A percentile compares a stretch with the other conserved stretches of the same genome.
These are phyloP conservation scores for Hippocampus guttulatus DNA, from an alignment of 2,113 vertebrate genomes.

Conservation along the genomic window DNA sequence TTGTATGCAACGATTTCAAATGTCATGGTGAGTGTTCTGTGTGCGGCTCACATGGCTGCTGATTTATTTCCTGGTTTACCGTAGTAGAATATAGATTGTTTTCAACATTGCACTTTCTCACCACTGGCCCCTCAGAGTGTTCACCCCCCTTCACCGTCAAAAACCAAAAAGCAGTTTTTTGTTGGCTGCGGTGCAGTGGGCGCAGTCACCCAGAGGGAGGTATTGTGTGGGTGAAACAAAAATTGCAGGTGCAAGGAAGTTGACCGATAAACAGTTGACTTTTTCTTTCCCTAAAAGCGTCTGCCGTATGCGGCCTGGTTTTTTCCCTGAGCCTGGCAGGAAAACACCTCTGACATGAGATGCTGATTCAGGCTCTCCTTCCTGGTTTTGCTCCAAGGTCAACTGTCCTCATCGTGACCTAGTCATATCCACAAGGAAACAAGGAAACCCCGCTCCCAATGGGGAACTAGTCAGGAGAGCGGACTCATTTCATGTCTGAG, in stretches of 20 bases:
- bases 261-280: slow-evolving; percentile 45
- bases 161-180: slow-evolving; percentile 5
- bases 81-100: slow-evolving; percentile 7
- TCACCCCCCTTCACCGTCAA: neutral
- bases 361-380: slow-evolving; percentile 67
- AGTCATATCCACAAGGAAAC: slow-evolving; percentile 49
- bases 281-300: neutral
- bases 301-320: slow-evolving; percentile 20
- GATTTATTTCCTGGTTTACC: slow-evolving; percentile 32
- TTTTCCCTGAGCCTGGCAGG: slow-evolving; percentile 32
- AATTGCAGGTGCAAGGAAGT: slow-evolving; percentile 48
- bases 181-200: slow-evolving; percentile 32
- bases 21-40: neutral
- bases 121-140: neutral
- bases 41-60: slow-evolving; percentile 2
- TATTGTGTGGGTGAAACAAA: slow-evolving; percentile 19
- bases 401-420: slow-evolving; percentile 47
- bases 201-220: slow-evolving; percentile 4
- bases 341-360: slow-evolving; percentile 45
- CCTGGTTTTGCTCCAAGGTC: slow-evolving; percentile 28
- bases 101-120: slow-evolving; percentile 6
- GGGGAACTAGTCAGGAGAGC: slow-evolving; percentile 20
- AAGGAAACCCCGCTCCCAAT: slow-evolving; percentile 19
- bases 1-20: neutral
- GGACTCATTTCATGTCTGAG: slow-evolving; percentile 25